Evolutionary conservation across 2,797 vertebrate genomes (phyloP).

Genomic region (Danio jaintianensis): DNA sequence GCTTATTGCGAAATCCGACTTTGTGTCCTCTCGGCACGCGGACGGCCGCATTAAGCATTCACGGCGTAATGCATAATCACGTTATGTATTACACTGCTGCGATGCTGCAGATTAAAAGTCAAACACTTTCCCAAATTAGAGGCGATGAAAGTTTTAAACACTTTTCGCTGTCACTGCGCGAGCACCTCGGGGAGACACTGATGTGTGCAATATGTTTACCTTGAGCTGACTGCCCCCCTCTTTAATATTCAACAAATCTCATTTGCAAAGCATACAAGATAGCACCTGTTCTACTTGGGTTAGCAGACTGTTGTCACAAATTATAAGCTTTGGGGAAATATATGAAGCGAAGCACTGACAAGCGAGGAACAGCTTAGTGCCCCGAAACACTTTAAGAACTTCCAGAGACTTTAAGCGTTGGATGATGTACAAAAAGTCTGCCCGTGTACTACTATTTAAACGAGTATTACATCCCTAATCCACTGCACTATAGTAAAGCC

Average conservation of each 20-base stretch:
- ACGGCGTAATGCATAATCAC: constrained; percentile 8
- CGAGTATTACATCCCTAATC: constrained; percentile 4
- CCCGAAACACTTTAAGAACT: constrained; percentile 43
- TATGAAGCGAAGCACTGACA: constrained; percentile 30
- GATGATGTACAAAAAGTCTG: constrained; percentile 25
- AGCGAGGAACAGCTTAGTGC: constrained; percentile 25
- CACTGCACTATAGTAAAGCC: constrained; percentile 29
- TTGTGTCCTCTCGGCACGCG: neutral
- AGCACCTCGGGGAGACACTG: constrained; percentile 35
- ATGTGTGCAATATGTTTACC: constrained; percentile 53
- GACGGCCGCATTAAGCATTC: constrained; percentile 26
- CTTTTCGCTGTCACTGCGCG: constrained; percentile 26
- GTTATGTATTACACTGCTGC: constrained; percentile 40
- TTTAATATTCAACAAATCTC: constrained; percentile 53
- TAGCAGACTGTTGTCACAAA: constrained; percentile 51
- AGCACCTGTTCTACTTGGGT: constrained; percentile 51
- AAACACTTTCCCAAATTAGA: constrained; percentile 34
- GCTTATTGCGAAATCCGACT: constrained; percentile 31
- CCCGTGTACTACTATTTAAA: constrained; percentile 34
- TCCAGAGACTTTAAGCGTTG: neutral
- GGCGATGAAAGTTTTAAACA: constrained; percentile 40
- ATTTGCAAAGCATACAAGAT: constrained; percentile 49
- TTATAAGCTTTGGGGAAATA: constrained; percentile 44
- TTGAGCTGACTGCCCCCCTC: constrained; percentile 40
- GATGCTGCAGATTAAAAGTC: constrained; percentile 47